Base-by-base conservation (phyloP, 1,140 invertebrate genomes). In the Harpegnathos saltator region DNA sequence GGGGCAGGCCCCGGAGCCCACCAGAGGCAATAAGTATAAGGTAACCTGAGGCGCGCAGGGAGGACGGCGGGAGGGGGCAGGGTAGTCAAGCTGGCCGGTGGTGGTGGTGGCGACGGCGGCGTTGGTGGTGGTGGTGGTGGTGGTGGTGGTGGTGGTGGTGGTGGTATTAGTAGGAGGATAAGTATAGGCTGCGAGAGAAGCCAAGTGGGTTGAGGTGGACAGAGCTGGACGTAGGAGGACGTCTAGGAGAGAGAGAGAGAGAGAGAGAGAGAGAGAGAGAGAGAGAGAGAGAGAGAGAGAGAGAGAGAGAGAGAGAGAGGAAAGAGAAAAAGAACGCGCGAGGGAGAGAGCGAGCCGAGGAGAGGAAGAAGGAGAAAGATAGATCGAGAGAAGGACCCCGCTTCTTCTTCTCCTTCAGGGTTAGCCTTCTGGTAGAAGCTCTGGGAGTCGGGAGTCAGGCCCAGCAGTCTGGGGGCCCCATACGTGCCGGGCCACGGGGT, bases 121-220 rank as follows among this genome's bases (percentile, higher is more conserved):
- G 89, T 90, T 90, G 88, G 88, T 91, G 88, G 88, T 91, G 85
- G 88, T 92, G 91, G 91, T 91, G 90, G 90, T 92, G 78, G 44
- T 56, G 83, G 86, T 89, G 89, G 90, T 90, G 88, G 88, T 91
- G 88, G 88, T 91, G 85, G 88, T 92, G 91, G 91, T 91, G 90
- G 90, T 92, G 89, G 91, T 92, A 93, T 92, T 92, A 94, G 93
- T 93, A 94, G 91, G 92, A 93, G 91, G 92, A 94, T 94, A 94
- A 94, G 92, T 94, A 94, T 94, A 94, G 93, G 93, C 91, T 94
- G 89, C 89, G 88, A 89, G 78, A 85, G 65, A 81, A 89, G 88
- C 83, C 85, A 88, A 85, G 87, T 87, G 86, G 74, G 83, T 86
- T 82, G 52, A 87, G 78, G 86, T 82, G 78, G 78, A 82, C 78